Base-by-base conservation (phyloP, 2,113 vertebrate species). In the Protobothrops flavoviridis region DNA sequence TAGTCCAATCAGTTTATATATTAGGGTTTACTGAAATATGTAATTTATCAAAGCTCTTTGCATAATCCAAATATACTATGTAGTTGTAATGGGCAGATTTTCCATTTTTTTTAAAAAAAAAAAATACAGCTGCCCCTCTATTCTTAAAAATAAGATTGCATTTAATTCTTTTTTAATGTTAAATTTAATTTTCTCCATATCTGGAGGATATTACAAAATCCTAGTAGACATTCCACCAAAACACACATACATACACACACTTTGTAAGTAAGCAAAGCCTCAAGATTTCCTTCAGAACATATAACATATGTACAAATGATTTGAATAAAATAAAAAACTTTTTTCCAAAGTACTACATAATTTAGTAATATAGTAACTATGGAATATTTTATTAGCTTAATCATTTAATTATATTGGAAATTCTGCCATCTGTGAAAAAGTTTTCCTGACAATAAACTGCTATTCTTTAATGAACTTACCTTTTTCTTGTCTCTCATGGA, bases 401-500 rank as follows among this genome's bases (percentile, higher is more conserved):
- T 39, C n/a, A 81, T 33, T 89, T 57, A 74, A 5, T 39, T n/a
- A 57, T 21, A 85, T 9, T 61, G 9, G 26, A 95, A 95, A 89
- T 0, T 53, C 20, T 85, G 26, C 7, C 3, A 26, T 53, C 20
- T 93, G 33, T 53, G 61, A 13, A 21, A 11, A 90, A 92, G 90
- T 94, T 64, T 24, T 26, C 59, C 0, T n/a, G 9, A 91, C 21
- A 52, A 86, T 50, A 43, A 43, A 24, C 17, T 87, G 39, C 24
- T 2, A 15, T 43, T 45, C 39, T 81, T 94, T 96, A 23, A 94
- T 88, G 10, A 50, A 69, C 97, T 97, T 97, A 99, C 99, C 99
- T 99, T 99, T 97, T 99, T 99, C 97, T 99, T 99, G 98, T 99
- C 99, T 94, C 99, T 98, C 99, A 99, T 99, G 91, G 99, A 99